Conservation (phyloP, 2,113 vertebrate species). For the Pelecanoides urinatrix region DNA sequence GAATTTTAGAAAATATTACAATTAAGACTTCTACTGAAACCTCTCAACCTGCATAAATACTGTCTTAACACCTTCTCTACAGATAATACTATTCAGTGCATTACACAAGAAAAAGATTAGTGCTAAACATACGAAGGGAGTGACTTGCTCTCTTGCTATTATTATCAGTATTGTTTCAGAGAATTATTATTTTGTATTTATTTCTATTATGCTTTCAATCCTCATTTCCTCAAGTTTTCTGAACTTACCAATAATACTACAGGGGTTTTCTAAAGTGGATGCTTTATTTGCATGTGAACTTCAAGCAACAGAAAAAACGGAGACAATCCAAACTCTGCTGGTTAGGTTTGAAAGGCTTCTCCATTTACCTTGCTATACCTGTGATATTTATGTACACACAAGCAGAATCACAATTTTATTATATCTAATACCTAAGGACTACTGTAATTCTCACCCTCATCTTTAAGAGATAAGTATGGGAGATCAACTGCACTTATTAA, state of each 20-base stretch:
- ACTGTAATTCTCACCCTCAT: background rate
- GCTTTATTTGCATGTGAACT: background rate
- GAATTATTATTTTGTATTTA: background rate
- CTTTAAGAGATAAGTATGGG: background rate
- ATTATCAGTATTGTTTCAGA: background rate
- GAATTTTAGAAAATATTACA: background rate
- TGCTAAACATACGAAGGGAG: background rate
- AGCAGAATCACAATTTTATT: background rate
- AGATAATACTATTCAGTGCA: background rate
- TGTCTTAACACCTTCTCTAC: background rate
- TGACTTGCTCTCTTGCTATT: background rate
- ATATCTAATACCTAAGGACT: background rate
- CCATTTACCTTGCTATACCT: background rate
- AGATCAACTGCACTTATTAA: background rate
- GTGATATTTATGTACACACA: background rate
- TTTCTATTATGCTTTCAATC: background rate
- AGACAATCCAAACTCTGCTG: background rate
- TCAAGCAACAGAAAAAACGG: background rate
- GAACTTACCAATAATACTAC: background rate
- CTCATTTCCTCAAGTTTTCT: background rate
- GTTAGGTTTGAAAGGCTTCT: background rate
- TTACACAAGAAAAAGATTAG: background rate
- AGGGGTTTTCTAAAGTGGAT: background rate
- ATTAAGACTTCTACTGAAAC: background rate
- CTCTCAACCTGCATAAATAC: background rate